Conservation (phyloP, 2,888 invertebrate species). For the Microctonus hyperodae region DNA sequence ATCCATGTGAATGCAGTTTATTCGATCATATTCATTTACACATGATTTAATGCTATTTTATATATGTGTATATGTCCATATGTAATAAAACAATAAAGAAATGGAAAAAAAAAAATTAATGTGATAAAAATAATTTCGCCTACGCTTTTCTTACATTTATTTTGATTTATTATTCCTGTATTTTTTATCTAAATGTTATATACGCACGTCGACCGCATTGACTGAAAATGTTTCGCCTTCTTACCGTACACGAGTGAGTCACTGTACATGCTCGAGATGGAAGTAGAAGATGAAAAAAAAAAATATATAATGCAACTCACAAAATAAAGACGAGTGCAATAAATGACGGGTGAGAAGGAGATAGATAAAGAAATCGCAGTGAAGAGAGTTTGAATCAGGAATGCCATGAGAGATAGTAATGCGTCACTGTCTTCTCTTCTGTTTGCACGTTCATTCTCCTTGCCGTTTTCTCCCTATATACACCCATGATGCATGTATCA, state of each 20-base stretch:
- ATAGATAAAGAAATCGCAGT: constrained; percentile 39
- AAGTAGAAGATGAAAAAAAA: constrained; percentile 30
- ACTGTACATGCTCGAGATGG: constrained; percentile 32
- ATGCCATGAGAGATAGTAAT: constrained; percentile 50
- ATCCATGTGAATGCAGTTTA: constrained; percentile 4
- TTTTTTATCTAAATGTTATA: constrained; percentile 35
- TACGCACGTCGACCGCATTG: constrained; percentile 46
- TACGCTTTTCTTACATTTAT: neutral
- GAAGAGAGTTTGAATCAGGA: constrained; percentile 40
- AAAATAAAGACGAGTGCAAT: neutral
- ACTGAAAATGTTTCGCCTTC: constrained; percentile 26
- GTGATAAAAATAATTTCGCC: neutral
- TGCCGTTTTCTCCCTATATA: neutral
- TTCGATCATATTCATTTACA: neutral
- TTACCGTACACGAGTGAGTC: constrained; percentile 39
- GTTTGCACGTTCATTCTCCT: constrained; percentile 8
- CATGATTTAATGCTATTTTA: neutral
- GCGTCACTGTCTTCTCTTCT: constrained; percentile 50
- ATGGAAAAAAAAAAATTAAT: neutral
- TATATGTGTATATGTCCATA: neutral
- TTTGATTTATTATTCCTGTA: neutral
- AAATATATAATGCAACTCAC: neutral
- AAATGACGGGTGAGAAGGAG: constrained; percentile 14
- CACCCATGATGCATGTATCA: neutral
- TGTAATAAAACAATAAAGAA: neutral